Percentiles rank a stretch among this genome's conserved stretches.
Evolutionary conservation across 2,797 vertebrate genomes (phyloP).

Genomic region (Gobionotothen gibberifrons): DNA sequence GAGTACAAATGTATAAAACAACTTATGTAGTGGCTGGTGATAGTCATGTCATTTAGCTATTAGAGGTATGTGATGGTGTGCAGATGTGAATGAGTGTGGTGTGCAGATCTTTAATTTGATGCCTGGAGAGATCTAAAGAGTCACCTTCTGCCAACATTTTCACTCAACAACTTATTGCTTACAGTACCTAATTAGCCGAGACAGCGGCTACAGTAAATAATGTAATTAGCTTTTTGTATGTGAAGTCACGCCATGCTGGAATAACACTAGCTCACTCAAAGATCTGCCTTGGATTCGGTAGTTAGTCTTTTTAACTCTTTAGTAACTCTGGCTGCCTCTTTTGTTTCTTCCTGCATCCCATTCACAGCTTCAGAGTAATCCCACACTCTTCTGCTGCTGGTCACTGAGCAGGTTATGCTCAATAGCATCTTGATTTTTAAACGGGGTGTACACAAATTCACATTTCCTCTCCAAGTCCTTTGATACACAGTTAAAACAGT

Average conservation of each 20-base stretch:
- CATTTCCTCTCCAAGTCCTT: constrained; percentile 10
- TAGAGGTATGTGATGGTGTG: constrained; percentile 18
- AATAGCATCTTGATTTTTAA: background rate
- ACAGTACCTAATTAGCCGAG: constrained; percentile 56
- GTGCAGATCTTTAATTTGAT: constrained; percentile 46
- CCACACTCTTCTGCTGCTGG: constrained; percentile 1
- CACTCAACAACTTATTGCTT: constrained; percentile 50
- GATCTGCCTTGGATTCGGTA: background rate
- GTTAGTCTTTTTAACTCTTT: constrained; percentile 32
- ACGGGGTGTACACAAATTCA: background rate
- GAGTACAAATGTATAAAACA: background rate
- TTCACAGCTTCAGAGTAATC: constrained; percentile 1
- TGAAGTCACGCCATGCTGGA: constrained; percentile 55
- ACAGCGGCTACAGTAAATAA: constrained; percentile 52
- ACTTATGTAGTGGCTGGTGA: constrained; percentile 12
- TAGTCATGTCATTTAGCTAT: constrained; percentile 25
- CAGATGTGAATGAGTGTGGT: constrained; percentile 24
- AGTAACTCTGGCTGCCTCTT: constrained; percentile 6
- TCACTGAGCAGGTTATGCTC: constrained; percentile 9
- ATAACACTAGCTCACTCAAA: constrained; percentile 38
- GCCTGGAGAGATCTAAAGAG: constrained; percentile 32
- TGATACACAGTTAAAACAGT: constrained; percentile 12
- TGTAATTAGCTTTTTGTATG: constrained; percentile 58
- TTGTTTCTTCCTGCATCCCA: constrained; percentile 10
- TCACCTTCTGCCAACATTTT: constrained; percentile 61